These are phyloP conservation scores for Marisa cornuarietis DNA, from an alignment of 1,140 invertebrate genomes.

Conservation along the genomic window DNA sequence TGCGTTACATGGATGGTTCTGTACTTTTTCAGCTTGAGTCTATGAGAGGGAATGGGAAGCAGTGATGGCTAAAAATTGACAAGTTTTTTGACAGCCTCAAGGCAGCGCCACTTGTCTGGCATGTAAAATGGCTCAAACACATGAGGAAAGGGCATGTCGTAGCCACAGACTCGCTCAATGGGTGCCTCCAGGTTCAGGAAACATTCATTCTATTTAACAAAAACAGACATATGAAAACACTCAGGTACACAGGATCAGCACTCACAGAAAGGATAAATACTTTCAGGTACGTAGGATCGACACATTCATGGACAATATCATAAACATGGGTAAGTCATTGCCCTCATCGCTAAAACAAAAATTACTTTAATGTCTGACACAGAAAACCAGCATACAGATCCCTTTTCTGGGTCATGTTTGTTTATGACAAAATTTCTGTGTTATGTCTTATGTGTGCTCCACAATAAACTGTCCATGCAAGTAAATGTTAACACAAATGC, in stretches of 20 bases:
- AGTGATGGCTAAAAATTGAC: constrained; percentile 76
- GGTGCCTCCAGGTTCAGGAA: constrained; percentile 96
- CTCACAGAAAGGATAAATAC: too few relatives aligned
- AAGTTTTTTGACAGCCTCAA: constrained; percentile 81
- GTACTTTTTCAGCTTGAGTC: neutral
- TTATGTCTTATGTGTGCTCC: too few relatives aligned
- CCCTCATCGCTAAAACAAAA: too few relatives aligned
- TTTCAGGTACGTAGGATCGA: too few relatives aligned
- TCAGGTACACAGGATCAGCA: neutral
- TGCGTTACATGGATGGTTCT: neutral
- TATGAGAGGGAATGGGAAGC: neutral
- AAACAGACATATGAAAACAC: neutral
- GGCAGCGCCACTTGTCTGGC: constrained; percentile 92
- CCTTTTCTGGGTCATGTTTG: too few relatives aligned
- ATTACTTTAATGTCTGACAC: too few relatives aligned
- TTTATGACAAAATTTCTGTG: too few relatives aligned
- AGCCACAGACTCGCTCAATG: constrained; percentile 89
- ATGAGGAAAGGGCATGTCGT: constrained; percentile 97
- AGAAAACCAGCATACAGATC: too few relatives aligned
- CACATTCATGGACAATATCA: neutral
- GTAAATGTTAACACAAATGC: neutral
- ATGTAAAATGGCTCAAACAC: constrained; percentile 96
- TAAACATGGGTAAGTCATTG: neutral
- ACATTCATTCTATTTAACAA: constrained; percentile 81
- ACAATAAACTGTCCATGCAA: too few relatives aligned